Conservation (phyloP, 1,140 invertebrate species). For the Trichonephila clavipes region DNA sequence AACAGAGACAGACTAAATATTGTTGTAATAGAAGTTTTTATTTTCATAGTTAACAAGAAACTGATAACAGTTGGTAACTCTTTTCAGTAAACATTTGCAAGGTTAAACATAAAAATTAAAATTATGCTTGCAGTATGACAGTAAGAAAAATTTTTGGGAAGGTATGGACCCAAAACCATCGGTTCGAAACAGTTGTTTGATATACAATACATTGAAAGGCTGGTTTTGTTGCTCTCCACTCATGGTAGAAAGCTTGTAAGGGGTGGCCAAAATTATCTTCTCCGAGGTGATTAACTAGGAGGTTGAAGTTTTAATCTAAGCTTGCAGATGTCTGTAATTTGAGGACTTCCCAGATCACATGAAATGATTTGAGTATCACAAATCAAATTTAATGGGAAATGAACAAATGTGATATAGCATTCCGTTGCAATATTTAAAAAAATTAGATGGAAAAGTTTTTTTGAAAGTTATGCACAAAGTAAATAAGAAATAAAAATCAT, state of each 20-base stretch:
- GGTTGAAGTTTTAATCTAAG: not conserved
- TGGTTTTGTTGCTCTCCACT: constrained; percentile 35
- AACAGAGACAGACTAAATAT: not conserved
- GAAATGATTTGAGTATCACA: too few species aligned
- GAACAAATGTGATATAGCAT: too few species aligned
- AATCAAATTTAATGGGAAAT: too few species aligned
- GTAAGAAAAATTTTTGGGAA: constrained; percentile 72
- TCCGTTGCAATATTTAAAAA: too few species aligned
- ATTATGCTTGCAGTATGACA: constrained; percentile 63
- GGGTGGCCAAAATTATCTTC: constrained; percentile 12
- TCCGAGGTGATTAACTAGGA: not conserved
- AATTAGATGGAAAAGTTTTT: too few species aligned
- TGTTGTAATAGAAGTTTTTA: constrained; percentile 48
- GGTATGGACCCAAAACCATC: constrained; percentile 74
- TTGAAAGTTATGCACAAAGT: too few species aligned
- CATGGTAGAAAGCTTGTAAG: not conserved
- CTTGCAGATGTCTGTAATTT: too few species aligned
- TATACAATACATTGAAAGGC: constrained; percentile 63
- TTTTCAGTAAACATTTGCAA: constrained; percentile 56
- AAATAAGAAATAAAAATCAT: too few species aligned
- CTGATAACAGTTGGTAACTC: constrained; percentile 54
- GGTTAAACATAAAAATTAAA: constrained; percentile 70
- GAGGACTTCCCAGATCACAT: too few species aligned
- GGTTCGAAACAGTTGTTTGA: constrained; percentile 65
- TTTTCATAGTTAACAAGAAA: constrained; percentile 61